Conservation (phyloP, 2,888 invertebrate genomes). For the Drosophila diplacantha region DNA sequence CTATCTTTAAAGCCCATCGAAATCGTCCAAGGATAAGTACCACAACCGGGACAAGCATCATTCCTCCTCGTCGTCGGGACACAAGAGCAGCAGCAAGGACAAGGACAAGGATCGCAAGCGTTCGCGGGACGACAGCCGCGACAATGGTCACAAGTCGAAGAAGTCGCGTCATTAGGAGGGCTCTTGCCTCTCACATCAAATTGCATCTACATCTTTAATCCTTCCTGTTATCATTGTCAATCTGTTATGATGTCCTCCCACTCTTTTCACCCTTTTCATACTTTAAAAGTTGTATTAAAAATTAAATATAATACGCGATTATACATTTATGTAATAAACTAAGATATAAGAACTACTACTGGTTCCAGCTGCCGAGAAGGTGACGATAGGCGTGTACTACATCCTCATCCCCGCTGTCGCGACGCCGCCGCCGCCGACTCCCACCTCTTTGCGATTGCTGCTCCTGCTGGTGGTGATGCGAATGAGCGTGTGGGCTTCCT, state of each 20-base stretch:
- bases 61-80: slow-evolving; percentile 74
- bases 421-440: slow-evolving; percentile 5
- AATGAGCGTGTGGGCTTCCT: slow-evolving; percentile 12
- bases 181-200: slow-evolving; percentile 1
- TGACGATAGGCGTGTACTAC: slow-evolving; percentile 55
- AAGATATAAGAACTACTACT: slow-evolving; percentile 42
- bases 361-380: slow-evolving; percentile 60
- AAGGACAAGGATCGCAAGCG: slow-evolving; percentile 82
- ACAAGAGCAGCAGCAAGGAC: slow-evolving; percentile 77
- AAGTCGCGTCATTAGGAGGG: slow-evolving; percentile 80
- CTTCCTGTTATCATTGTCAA: slow-evolving; percentile 44
- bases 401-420: slow-evolving; percentile 47
- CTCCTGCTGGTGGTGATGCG: slow-evolving; percentile 1
- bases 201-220: slow-evolving; percentile 12
- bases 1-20: slow-evolving; percentile 63
- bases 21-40: slow-evolving; percentile 76
- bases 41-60: slow-evolving; percentile 76
- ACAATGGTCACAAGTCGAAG: slow-evolving; percentile 83
- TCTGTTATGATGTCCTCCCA: slow-evolving; percentile 36
- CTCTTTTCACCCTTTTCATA: slow-evolving; percentile 29
- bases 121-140: slow-evolving; percentile 86
- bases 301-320: slow-evolving; percentile 49
- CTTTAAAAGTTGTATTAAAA: slow-evolving; percentile 57
- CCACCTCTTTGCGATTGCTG: slow-evolving; percentile 1
- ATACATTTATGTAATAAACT: slow-evolving; percentile 45